Evolutionary conservation across 1,140 invertebrate genomes (phyloP).

Genomic region (Lycorma delicatula): DNA sequence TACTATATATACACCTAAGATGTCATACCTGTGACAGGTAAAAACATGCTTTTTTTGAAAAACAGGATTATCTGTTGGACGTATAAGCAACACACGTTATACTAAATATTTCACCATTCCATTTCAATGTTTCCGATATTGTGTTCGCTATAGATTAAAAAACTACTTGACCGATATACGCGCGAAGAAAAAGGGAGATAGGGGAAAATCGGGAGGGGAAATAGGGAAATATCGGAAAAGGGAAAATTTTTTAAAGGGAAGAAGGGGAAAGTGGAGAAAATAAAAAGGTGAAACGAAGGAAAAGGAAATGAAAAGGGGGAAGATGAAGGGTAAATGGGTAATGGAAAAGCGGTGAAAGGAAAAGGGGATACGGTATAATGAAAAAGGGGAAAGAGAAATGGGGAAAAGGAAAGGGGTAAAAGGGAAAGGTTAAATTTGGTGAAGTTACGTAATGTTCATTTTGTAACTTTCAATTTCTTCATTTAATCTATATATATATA

Average conservation of each 20-base stretch:
- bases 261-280: neutral
- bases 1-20: too few relatives aligned
- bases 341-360: neutral
- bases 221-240: neutral
- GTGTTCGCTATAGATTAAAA: too few relatives aligned
- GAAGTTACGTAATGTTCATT: too few relatives aligned
- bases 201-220: neutral
- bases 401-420: neutral
- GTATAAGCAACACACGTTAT: too few relatives aligned
- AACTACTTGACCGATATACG: too few relatives aligned
- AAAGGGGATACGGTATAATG: neutral
- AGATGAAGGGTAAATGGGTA: neutral
- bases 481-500: too few relatives aligned
- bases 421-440: neutral
- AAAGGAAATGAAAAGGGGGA: neutral
- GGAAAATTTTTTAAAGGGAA: neutral
- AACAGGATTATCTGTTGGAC: too few relatives aligned
- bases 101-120: too few relatives aligned
- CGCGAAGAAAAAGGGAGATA: neutral
- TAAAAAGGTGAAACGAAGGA: neutral
- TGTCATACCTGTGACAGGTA: too few relatives aligned
- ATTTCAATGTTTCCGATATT: too few relatives aligned
- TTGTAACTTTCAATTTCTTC: too few relatives aligned
- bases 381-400: neutral
- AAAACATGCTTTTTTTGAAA: too few relatives aligned